Percentiles rank a stretch among this genome's conserved stretches.
These are phyloP conservation scores for Acanthopagrus latus DNA, from an alignment of 2,797 vertebrate genomes.

Conservation along the genomic window DNA sequence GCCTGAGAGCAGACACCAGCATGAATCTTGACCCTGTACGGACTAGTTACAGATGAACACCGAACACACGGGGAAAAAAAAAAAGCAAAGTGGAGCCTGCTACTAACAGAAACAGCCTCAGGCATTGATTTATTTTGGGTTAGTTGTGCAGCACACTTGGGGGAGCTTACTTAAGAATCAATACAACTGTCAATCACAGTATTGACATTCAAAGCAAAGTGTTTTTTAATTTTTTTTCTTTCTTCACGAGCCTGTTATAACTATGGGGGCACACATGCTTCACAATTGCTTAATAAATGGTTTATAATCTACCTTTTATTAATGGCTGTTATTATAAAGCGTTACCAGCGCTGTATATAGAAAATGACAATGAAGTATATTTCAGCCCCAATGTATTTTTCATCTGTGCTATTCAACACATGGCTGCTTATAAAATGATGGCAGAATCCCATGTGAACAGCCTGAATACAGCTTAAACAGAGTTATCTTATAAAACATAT, in stretches of 20 bases:
- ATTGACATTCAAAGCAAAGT: constrained; percentile 37
- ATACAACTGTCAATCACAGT: constrained; percentile 43
- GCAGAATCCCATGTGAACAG: not conserved
- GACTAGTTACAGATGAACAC: constrained; percentile 44
- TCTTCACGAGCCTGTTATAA: constrained; percentile 17
- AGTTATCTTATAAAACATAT: not conserved
- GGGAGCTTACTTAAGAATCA: constrained; percentile 46
- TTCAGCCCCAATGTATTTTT: not conserved
- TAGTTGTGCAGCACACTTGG: constrained; percentile 36
- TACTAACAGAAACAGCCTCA: constrained; percentile 38
- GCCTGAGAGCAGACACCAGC: constrained; percentile 42
- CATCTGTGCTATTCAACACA: not conserved
- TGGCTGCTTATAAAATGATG: not conserved
- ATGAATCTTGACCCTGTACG: constrained; percentile 51
- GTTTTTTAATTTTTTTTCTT: not conserved
- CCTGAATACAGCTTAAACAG: not conserved
- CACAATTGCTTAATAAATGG: no score
- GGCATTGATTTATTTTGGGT: constrained; percentile 52
- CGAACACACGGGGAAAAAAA: constrained; percentile 31
- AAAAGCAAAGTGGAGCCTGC: constrained; percentile 42
- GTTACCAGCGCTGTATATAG: not conserved
- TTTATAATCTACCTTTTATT: no score
- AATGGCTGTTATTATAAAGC: not conserved
- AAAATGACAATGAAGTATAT: not conserved
- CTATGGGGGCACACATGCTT: not conserved